Conservation (phyloP, 2,113 vertebrate genomes). For the Ranitomeya imitator region DNA sequence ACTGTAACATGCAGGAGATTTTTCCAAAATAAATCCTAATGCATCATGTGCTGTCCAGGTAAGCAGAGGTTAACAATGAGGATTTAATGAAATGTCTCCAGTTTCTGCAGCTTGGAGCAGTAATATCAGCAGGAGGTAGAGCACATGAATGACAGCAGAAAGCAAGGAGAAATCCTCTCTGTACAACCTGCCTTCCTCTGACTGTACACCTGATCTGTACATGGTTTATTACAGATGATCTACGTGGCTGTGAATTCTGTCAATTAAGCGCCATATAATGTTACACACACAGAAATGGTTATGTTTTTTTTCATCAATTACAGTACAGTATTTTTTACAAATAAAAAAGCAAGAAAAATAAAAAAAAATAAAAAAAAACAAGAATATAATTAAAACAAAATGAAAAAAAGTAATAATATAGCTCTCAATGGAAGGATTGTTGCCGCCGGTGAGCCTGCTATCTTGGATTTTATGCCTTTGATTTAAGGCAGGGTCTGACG, state of each 20-base stretch:
- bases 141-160: not conserved
- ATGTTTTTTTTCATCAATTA: no score
- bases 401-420: no score
- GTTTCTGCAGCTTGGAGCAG: not conserved
- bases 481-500: no score
- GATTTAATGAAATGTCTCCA: not conserved
- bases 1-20: no score
- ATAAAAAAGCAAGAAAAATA: not conserved
- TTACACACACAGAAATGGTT: no score
- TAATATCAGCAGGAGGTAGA: not conserved
- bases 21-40: not conserved
- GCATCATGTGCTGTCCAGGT: not conserved
- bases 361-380: no score
- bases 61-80: not conserved
- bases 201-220: not conserved
- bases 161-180: not conserved
- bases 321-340: no score
- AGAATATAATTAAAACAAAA: no score
- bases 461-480: no score
- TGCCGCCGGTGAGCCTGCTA: no score
- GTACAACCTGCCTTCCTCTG: not conserved
- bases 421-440: no score
- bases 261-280: not conserved
- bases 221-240: not conserved
- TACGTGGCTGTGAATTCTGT: not conserved